Percentiles rank a stretch among this genome's conserved stretches.
Conservation (phyloP, 1,140 invertebrate genomes). For the Cydia fagiglandana region DNA sequence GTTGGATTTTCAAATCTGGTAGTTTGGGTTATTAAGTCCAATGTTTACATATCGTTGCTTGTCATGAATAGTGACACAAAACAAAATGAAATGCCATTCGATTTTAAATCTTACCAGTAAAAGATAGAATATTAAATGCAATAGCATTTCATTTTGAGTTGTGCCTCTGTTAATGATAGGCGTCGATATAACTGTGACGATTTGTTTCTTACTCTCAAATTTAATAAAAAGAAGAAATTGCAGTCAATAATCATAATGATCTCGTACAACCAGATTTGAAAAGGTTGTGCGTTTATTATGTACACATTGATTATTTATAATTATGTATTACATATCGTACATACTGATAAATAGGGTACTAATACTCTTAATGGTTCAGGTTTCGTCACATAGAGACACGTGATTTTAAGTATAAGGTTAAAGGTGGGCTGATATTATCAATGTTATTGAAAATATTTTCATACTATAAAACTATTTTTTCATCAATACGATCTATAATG, state of each 20-base stretch:
- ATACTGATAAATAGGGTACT: background rate
- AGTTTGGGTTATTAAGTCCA: background rate
- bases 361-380: background rate
- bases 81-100: no score
- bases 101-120: no score
- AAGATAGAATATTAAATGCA: no score
- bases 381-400: slow-evolving; percentile 22
- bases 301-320: slow-evolving; percentile 2
- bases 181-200: no score
- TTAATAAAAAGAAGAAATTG: background rate
- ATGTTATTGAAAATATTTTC: slow-evolving; percentile 13
- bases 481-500: background rate
- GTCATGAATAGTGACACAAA: no score
- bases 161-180: no score
- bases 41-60: no score
- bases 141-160: no score
- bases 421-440: background rate
- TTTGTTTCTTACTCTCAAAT: background rate
- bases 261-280: background rate
- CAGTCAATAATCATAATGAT: background rate
- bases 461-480: background rate
- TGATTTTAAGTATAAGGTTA: background rate
- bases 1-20: background rate
- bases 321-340: slow-evolving; percentile 20
- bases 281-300: background rate